These are phyloP conservation scores for Acronicta alni DNA, from an alignment of 2,888 invertebrate species.

Conservation along the genomic window DNA sequence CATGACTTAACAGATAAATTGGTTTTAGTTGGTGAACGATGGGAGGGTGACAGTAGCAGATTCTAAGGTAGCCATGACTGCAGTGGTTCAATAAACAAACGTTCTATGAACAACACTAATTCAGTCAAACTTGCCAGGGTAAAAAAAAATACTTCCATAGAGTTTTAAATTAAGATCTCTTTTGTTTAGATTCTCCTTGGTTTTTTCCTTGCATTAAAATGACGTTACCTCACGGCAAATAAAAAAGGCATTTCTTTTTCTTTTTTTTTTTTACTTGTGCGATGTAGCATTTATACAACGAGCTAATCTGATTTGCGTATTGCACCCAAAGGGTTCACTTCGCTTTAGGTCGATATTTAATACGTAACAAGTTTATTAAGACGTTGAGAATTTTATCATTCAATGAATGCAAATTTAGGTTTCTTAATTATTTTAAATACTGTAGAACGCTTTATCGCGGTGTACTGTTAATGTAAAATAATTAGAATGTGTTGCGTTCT, in stretches of 20 bases:
- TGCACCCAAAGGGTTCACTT: conserved; percentile 12
- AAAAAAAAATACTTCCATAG: background rate
- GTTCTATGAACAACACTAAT: background rate
- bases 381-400: conserved; percentile 30
- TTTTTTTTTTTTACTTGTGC: conserved; percentile 13
- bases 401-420: conserved; percentile 26
- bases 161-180: too few relatives aligned
- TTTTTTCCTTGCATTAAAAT: conserved; percentile 2
- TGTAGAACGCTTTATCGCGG: conserved; percentile 8
- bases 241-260: conserved; percentile 16
- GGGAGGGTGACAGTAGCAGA: conserved; percentile 1
- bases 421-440: conserved; percentile 39
- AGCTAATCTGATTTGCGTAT: conserved; percentile 1
- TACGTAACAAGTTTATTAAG: conserved; percentile 40
- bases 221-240: background rate
- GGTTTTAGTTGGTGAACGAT: conserved; percentile 28
- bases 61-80: background rate
- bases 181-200: background rate
- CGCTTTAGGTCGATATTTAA: conserved; percentile 40
- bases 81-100: background rate
- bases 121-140: background rate
- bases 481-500: conserved; percentile 32
- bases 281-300: conserved; percentile 13
- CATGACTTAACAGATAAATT: conserved; percentile 54
- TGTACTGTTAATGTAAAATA: conserved; percentile 17